Base-by-base conservation (phyloP, 2,888 invertebrate genomes). In the Deroplatys truncata region DNA sequence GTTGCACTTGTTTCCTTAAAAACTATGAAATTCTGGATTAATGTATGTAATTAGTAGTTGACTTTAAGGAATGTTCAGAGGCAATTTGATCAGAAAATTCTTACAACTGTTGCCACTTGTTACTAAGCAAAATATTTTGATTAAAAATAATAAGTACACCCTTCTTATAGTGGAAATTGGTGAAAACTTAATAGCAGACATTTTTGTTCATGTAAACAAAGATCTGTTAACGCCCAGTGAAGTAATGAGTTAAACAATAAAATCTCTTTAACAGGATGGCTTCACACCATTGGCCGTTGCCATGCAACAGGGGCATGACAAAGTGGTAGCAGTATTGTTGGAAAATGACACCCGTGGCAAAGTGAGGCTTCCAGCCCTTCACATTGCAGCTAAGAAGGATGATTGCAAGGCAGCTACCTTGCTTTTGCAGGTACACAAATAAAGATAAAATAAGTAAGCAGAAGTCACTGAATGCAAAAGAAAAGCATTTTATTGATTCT, bases 301-400 rank as follows among this genome's bases (percentile, higher is more conserved):
- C n/a, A 98, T 99, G 96, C 99, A 99, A 93, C 99, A 99, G 92
- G 97, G 97, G 0, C 99, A 99, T 94, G 99, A 99, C 93, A 97
- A 98, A 93, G 99, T 99, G 85, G 99, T 99, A 1, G 98, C 98
- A 1, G 98, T 99, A 29, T 95, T 99, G 2, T 94, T 99, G 89
- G 99, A 99, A 93, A 98, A 98, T 92, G 99, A 99, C 94, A 98
- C 98, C 43, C 95, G 98, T 91, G 99, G 99, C 90, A 99, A 99
- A 94, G 91, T 99, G 15, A 96, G 98, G 90, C 94, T 99, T 91
- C 99, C 99, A 2, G 99, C 99, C 1, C 94, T 99, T 89, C 99
- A 99, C 94, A 99, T 99, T 91, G 99, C 99, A 28, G 99, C 99
- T 86, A 99, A 99, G 94, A 99, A 99, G 93, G 98, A 99, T 93